Base-by-base conservation (phyloP, 2,113 vertebrate species). In the Clinocottus analis region DNA sequence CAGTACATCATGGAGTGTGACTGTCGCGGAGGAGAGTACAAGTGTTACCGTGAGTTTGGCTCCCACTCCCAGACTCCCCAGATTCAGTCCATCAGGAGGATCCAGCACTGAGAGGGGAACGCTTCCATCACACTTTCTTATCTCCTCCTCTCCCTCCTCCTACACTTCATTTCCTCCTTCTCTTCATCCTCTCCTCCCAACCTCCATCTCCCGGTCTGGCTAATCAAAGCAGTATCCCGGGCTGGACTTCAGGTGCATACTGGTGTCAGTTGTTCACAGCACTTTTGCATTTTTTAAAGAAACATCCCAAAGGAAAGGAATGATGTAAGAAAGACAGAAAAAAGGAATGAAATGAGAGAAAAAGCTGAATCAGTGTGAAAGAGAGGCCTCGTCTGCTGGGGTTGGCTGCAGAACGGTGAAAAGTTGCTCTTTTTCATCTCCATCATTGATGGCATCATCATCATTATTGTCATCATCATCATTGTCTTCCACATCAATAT, bases 1-100 rank as follows among this genome's bases (percentile, higher is more conserved):
- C 98, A 98, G 91, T 99, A 98, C 91, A 96, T 99, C 92, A 90
- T 99, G 96, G 98, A 98, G 94, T 88, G 91, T 0, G 98, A 99
- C 93, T 96, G 96, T 79, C 97, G 95, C 0, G 96, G 95, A 86
- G 97, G 98, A 79, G 97, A 98, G 90, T 99, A 96, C 95, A 97
- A 97, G 93, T 96, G 97, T 92, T 98, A 97, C 96, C 96, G 96
- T 84, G 97, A 98, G 89, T 99, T 96, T 89, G 97, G 97, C 25
- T 97, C 96, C 12, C 97, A 99, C 0, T 94, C 98, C 90, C 98
- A 99, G 93, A 99, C 97, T 83, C 96, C 94, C 87, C 97, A 98
- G 95, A 96, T 99, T 92, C 97, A 98, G 94, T 99, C 97, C 31
- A 95, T 99, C 94, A 96, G 97, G 81, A 96, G 97, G 90, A 96